phyloP scores from a whole-genome alignment of 1,140 invertebrate genomes.

The Pseudomyrmex gracilis region DNA sequence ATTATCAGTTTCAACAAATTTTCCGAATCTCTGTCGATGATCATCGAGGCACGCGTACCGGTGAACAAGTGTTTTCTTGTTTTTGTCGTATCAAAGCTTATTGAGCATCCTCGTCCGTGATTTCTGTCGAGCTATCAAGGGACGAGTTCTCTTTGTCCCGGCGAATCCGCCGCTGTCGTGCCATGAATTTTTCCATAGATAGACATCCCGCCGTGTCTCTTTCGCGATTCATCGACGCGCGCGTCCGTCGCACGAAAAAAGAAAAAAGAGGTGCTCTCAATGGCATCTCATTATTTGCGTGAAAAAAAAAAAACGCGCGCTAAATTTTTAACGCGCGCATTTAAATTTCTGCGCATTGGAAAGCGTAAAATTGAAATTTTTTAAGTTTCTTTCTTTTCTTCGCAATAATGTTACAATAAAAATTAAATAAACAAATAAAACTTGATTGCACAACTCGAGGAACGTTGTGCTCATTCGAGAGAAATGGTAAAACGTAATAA shows the following conservation, averaged over 20 bases:
- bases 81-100: conserved; percentile 23
- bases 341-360: neutral
- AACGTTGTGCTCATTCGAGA: neutral
- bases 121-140: conserved; percentile 48
- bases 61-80: neutral
- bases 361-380: no score
- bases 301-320: neutral
- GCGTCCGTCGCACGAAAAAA: neutral
- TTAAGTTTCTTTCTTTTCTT: no score
- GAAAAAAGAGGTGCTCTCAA: neutral
- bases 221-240: conserved; percentile 30
- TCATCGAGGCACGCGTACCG: neutral
- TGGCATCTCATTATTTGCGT: conserved; percentile 32
- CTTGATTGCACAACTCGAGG: no score
- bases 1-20: neutral
- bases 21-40: neutral
- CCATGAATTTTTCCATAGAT: conserved; percentile 61
- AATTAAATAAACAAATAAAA: neutral
- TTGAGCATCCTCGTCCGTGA: conserved; percentile 54
- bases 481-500: neutral
- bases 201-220: conserved; percentile 24
- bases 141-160: conserved; percentile 47
- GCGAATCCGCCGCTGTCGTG: conserved; percentile 47
- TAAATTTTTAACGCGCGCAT: conserved; percentile 25
- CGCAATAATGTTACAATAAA: no score